phyloP scores from a whole-genome alignment of 2,113 vertebrate genomes.

The Lagenorhynchus albirostris region DNA sequence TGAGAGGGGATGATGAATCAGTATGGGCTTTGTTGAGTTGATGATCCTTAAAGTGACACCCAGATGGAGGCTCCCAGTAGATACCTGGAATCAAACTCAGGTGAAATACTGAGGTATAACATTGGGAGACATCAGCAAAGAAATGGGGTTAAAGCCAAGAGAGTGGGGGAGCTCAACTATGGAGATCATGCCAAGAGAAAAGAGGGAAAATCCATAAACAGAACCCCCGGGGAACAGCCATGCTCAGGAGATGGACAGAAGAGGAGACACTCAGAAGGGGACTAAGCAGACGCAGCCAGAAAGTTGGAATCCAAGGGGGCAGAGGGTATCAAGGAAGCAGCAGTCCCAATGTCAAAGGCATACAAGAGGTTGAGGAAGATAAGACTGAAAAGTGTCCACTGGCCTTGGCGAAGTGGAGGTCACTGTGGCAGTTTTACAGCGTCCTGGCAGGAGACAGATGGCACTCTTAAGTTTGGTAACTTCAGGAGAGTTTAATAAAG shows the following conservation, averaged over 20 bases:
- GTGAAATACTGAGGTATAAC: background rate
- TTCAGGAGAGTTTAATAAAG: background rate
- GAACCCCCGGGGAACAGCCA: background rate
- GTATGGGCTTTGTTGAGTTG: background rate
- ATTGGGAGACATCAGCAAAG: background rate
- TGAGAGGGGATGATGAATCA: background rate
- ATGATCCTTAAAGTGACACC: background rate
- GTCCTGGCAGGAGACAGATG: background rate
- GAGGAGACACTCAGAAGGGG: background rate
- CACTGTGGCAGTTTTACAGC: background rate
- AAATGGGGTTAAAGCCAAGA: background rate
- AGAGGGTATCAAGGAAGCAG: background rate
- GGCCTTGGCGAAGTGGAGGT: background rate
- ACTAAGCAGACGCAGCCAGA: background rate
- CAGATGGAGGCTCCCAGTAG: background rate
- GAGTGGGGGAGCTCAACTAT: background rate
- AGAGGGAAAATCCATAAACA: background rate
- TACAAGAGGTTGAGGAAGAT: background rate
- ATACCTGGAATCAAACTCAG: background rate
- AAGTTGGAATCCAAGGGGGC: background rate
- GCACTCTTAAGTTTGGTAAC: no score
- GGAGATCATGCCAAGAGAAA: background rate
- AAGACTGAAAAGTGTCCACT: background rate
- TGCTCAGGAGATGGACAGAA: background rate
- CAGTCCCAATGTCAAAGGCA: background rate